Conservation (phyloP, 2,113 vertebrate species). For the Ptyas mucosa region DNA sequence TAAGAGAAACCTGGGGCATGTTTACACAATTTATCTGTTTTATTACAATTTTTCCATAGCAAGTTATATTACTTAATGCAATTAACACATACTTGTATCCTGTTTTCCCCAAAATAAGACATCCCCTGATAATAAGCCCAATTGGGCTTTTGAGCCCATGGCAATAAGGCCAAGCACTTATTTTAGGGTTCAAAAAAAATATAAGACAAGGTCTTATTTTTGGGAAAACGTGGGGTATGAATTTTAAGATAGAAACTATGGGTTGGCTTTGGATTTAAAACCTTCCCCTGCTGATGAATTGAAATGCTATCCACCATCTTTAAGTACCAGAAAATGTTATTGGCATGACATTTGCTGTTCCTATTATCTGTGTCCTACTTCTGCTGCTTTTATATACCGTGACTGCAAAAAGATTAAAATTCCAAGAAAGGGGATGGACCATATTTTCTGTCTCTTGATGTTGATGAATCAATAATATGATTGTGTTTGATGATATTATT, state of each 20-base stretch:
- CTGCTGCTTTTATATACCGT: too few relatives aligned
- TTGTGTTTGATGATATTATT: not conserved
- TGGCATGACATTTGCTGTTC: not conserved
- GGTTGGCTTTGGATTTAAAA: not conserved
- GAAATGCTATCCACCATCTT: not conserved
- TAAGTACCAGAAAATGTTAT: not conserved
- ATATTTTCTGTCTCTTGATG: not conserved
- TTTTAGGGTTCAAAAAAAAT: too few relatives aligned
- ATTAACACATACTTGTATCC: not conserved
- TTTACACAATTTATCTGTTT: constrained; percentile 39
- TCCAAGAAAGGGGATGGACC: not conserved
- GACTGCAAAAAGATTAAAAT: not conserved
- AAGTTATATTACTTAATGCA: constrained; percentile 26
- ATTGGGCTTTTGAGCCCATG: too few relatives aligned
- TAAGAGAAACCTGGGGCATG: not conserved
- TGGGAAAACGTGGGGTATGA: not conserved
- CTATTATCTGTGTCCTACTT: not conserved
- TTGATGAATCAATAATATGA: not conserved
- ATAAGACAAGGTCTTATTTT: too few relatives aligned
- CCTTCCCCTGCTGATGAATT: not conserved
- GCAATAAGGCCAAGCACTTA: too few relatives aligned
- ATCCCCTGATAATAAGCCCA: too few relatives aligned
- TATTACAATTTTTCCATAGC: constrained; percentile 35
- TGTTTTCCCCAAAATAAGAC: too few relatives aligned
- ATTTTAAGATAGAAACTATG: not conserved